Conservation (phyloP, 2,113 vertebrate species). For the Dicerorhinus sumatrensis region DNA sequence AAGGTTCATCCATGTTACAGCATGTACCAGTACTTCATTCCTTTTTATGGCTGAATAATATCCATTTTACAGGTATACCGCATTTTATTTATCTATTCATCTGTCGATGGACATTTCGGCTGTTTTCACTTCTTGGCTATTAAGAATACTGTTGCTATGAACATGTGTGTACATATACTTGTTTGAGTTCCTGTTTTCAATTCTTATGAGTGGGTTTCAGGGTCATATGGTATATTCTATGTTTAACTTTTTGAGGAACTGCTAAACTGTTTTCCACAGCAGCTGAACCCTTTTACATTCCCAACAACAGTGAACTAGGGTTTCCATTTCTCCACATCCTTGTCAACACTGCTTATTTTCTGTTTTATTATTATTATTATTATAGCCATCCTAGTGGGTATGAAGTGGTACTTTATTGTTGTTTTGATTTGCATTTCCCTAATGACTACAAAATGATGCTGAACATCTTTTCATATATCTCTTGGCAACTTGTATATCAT, state of each 20-base stretch:
- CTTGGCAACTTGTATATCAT: neutral
- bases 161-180: neutral
- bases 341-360: neutral
- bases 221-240: neutral
- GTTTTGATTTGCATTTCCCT: neutral
- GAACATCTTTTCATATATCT: neutral
- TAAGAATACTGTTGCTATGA: neutral
- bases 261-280: neutral
- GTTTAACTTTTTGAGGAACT: neutral
- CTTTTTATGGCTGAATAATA: neutral
- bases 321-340: neutral
- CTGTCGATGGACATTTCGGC: neutral
- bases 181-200: neutral
- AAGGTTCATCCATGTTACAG: neutral
- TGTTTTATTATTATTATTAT: neutral
- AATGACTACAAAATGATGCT: neutral
- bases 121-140: neutral
- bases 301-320: neutral
- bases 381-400: neutral
- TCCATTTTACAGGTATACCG: neutral
- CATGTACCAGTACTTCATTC: neutral
- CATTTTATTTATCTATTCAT: neutral
- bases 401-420: neutral
- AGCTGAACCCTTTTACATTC: neutral
- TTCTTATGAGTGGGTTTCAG: neutral